Conservation (phyloP, 1,140 invertebrate genomes). For the Caligus rogercresseyi region DNA sequence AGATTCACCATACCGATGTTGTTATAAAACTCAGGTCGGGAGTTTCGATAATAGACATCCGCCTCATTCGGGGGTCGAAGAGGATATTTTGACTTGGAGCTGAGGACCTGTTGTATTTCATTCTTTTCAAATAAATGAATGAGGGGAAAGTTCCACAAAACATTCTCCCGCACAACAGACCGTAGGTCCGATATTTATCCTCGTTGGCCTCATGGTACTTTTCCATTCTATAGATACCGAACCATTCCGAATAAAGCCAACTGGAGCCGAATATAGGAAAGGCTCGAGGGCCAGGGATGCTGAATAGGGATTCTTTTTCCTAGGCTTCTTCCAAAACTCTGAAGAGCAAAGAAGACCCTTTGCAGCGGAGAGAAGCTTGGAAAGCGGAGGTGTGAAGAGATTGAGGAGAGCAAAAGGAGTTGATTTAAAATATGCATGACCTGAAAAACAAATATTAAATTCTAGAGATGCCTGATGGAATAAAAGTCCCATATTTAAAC, state of each 20-base stretch:
- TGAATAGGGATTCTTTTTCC: conserved; percentile 17
- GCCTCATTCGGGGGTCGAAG: conserved; percentile 62
- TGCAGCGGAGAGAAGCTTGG: not conserved
- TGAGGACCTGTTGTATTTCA: conserved; percentile 57
- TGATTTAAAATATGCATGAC: not conserved
- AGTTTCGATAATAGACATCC: conserved; percentile 50
- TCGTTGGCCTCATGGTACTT: conserved; percentile 59
- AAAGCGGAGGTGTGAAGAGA: not conserved
- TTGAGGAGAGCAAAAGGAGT: not conserved
- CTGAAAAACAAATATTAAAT: too few species aligned
- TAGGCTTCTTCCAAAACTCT: not conserved
- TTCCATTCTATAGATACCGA: conserved; percentile 47
- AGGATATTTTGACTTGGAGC: conserved; percentile 48
- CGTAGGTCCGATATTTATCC: conserved; percentile 48
- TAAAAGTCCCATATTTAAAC: too few species aligned
- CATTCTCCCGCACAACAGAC: conserved; percentile 52
- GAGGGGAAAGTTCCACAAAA: conserved; percentile 49
- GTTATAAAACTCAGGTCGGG: conserved; percentile 54
- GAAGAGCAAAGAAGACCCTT: not conserved
- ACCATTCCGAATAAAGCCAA: conserved; percentile 46
- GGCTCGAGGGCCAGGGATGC: conserved; percentile 50
- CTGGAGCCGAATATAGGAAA: conserved; percentile 57
- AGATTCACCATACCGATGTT: conserved; percentile 53
- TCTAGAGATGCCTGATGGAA: too few species aligned
- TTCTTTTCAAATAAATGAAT: conserved; percentile 52